These are phyloP conservation scores for Megaustenia siamemsis DNA, from an alignment of 2,888 invertebrate genomes.

Conservation along the genomic window DNA sequence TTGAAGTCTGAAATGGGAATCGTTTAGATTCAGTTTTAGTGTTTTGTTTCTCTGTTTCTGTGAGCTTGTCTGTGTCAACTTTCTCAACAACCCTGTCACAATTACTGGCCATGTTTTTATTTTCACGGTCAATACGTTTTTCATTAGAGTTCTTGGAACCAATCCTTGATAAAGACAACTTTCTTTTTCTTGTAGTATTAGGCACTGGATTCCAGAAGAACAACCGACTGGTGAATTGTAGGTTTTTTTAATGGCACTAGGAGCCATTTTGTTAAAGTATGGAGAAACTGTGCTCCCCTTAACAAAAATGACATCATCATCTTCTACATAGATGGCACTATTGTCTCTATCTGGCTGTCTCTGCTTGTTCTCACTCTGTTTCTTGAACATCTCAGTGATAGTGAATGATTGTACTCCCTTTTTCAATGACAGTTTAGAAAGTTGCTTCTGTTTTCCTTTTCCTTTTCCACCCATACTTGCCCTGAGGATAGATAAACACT, in stretches of 20 bases:
- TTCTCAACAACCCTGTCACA: not conserved
- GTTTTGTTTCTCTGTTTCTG: not conserved
- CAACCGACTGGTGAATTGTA: not conserved
- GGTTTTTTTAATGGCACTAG: not conserved
- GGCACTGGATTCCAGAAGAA: not conserved
- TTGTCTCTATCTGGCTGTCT: not conserved
- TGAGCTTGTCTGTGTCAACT: not conserved
- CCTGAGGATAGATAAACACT: not conserved
- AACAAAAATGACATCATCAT: slow-evolving; percentile 29
- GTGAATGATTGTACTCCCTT: not conserved
- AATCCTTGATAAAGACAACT: slow-evolving; percentile 16
- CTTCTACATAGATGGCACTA: not conserved
- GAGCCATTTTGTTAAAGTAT: slow-evolving; percentile 17
- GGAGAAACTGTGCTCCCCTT: not conserved
- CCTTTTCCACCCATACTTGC: slow-evolving; percentile 4
- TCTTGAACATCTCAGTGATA: slow-evolving; percentile 30
- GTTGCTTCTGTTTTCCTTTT: not conserved
- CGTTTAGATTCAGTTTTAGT: not conserved
- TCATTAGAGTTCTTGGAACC: not conserved
- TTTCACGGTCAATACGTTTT: not conserved
- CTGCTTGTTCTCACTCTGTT: slow-evolving; percentile 24
- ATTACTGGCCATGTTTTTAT: not conserved
- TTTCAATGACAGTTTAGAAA: not conserved
- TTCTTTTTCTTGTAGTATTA: slow-evolving; percentile 15
- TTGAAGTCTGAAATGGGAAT: not conserved